Conservation (phyloP, 2,888 invertebrate species). For the Platypus cylindrus region DNA sequence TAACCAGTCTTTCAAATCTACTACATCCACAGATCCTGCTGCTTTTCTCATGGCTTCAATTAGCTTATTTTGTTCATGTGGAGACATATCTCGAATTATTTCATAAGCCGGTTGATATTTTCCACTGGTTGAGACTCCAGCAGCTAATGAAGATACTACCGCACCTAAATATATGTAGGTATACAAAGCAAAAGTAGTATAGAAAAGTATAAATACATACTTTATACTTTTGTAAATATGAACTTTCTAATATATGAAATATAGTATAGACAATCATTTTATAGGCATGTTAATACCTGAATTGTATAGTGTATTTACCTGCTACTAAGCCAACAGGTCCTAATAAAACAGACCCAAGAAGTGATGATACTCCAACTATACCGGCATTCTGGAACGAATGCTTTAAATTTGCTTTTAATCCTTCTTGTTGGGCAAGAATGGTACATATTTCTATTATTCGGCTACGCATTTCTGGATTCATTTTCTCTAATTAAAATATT, state of each 20-base stretch:
- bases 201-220: too few relatives aligned
- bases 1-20: constrained; percentile 22
- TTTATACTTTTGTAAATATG: too few relatives aligned
- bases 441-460: constrained; percentile 25
- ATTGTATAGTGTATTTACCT: constrained; percentile 28
- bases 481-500: too few relatives aligned
- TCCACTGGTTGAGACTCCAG: constrained; percentile 21
- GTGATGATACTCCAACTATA: constrained; percentile 26
- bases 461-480: constrained; percentile 9
- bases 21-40: constrained; percentile 19
- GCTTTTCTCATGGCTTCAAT: constrained; percentile 18
- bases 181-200: too few relatives aligned
- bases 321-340: constrained; percentile 32
- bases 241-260: too few relatives aligned
- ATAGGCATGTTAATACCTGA: too few relatives aligned
- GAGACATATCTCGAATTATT: too few relatives aligned
- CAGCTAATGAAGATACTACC: constrained; percentile 25
- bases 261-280: too few relatives aligned
- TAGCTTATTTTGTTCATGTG: constrained; percentile 23
- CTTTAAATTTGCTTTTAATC: constrained; percentile 27
- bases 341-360: constrained; percentile 29
- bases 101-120: constrained; percentile 24
- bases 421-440: constrained; percentile 26
- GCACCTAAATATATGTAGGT: too few relatives aligned
- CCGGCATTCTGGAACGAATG: constrained; percentile 30